Evolutionary conservation across 2,113 vertebrate species (phyloP).

Genomic region (Romanogobio albipinnatus): DNA sequence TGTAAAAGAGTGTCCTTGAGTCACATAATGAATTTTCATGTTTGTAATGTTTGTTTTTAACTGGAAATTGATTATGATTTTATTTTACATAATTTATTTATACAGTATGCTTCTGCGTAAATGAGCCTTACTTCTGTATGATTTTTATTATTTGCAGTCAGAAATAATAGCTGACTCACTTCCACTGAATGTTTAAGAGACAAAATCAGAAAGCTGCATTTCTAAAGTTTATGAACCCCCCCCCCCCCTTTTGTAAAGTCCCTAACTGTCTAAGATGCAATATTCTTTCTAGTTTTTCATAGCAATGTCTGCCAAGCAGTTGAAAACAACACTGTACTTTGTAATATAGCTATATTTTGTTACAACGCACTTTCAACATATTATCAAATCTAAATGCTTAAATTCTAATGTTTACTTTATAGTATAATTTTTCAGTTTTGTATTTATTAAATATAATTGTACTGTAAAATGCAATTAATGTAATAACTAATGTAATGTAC

Average conservation of each 20-base stretch:
- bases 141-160: background rate
- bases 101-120: background rate
- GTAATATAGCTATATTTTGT: background rate
- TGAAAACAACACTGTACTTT: background rate
- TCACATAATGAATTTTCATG: background rate
- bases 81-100: slow-evolving; percentile 20
- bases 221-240: background rate
- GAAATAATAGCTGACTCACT: background rate
- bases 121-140: background rate
- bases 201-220: background rate
- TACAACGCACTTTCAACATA: background rate
- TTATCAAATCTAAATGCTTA: background rate
- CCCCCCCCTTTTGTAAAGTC: background rate
- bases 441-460: background rate
- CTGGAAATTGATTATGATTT: background rate
- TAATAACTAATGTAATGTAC: background rate
- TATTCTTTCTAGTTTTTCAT: background rate
- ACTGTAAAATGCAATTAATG: background rate
- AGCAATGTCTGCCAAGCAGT: background rate
- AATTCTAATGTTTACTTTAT: no score
- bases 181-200: background rate
- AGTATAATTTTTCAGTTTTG: background rate
- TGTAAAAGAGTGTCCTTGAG: background rate
- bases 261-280: background rate
- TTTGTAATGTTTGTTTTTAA: background rate